Evolutionary conservation across 37 sponge, comb jelly and placozoan genomes (phyloP).

Genomic region (Mnemiopsis leidyi): DNA sequence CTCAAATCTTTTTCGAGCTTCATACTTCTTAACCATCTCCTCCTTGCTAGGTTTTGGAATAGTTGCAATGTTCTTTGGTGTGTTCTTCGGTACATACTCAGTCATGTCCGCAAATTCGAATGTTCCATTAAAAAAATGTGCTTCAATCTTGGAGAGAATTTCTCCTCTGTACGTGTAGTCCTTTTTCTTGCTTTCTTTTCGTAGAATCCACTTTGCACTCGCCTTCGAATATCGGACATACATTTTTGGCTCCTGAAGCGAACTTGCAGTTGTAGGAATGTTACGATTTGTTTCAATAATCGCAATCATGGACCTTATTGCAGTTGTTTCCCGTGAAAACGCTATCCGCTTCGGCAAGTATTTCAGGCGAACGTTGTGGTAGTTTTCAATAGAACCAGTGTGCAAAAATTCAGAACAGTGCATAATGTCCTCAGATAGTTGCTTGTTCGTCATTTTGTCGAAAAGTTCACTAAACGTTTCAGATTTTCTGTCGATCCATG

Average conservation of each 20-base stretch:
- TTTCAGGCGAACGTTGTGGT: not conserved
- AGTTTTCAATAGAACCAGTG: not conserved
- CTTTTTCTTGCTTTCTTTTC: not conserved
- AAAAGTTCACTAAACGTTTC: not conserved
- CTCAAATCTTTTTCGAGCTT: not conserved
- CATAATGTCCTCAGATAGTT: not conserved
- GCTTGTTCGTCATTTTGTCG: not conserved
- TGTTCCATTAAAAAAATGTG: not conserved
- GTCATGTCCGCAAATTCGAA: not conserved
- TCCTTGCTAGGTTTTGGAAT: not conserved
- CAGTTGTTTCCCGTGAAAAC: not conserved
- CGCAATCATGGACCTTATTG: slow-evolving; percentile 8
- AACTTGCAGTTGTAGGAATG: not conserved
- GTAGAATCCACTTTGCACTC: not conserved
- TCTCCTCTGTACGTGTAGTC: not conserved
- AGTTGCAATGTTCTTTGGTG: not conserved
- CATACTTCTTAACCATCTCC: not conserved
- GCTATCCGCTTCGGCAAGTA: not conserved
- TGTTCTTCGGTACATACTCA: not conserved
- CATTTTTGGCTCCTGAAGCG: not conserved
- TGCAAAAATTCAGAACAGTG: not conserved
- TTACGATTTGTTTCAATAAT: not conserved
- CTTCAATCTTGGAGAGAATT: not conserved
- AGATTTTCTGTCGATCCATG: not conserved
- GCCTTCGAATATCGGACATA: slow-evolving; percentile 11